Base-by-base conservation (phyloP, 2,113 vertebrate species). In the Cinclus mexicanus region DNA sequence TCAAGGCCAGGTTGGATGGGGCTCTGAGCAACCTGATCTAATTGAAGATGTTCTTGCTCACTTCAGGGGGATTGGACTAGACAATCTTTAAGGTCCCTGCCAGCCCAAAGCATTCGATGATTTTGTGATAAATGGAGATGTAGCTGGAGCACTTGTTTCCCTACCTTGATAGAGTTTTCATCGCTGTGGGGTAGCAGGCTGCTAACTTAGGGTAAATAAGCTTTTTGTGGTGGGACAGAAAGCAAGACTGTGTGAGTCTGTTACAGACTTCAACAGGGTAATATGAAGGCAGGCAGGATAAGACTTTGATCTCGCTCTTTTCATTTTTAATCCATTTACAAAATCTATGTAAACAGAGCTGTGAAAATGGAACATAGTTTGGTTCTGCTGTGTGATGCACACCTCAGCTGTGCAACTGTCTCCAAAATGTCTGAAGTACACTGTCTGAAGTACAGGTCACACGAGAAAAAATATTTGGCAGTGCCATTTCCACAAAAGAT, bases 251-350 rank as follows among this genome's bases (percentile, higher is more conserved):
- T 57, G 52, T 24, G 46, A 26, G n/a, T 83, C 55, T 85, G 0
- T 69, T 71, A 26, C 2, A 3, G 52, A n/a, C 33, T 80, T 68
- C 4, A 47, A 12, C 35, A 67, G 60, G 39, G 28, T 68, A 37
- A 53, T 75, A 70, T 53, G 53, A 61, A 93, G 56, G 56, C 61
- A 52, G 53, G 26, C 25, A 42, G 53, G 67, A 61, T 89, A 94
- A 89, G 69, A 79, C 61, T 68, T 87, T 64, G 72, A 78, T 70
- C 60, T 81, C 2, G 64, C 71, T 47, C 20, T 67, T 87, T 85
- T 49, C 37, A 56, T 91, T 80, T 91, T 89, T 74, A 84, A 95
- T 94, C 61, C 25, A 11, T 95, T 91, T 79, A 49, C 37, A 23
- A 87, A 85, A 53, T 64, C 74, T 18, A 0, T 42, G 31, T 90